These are phyloP conservation scores for Phymatocera aterrima DNA, from an alignment of 2,888 invertebrate species.

Conservation along the genomic window DNA sequence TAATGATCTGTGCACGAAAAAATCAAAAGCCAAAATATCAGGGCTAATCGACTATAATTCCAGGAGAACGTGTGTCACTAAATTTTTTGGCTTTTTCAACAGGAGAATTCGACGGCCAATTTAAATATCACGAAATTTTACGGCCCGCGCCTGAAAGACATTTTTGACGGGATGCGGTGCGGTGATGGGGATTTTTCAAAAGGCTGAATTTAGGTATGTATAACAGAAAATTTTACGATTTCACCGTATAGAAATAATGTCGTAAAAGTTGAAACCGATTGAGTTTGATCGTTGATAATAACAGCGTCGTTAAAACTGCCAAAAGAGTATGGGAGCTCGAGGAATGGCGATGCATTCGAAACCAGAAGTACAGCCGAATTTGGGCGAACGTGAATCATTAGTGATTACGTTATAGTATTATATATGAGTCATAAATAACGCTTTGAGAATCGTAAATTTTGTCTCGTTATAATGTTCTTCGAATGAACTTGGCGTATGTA, in stretches of 20 bases:
- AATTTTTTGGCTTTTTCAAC: not conserved
- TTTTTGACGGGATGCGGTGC: not conserved
- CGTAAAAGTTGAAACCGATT: not conserved
- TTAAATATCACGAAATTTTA: not conserved
- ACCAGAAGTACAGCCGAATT: conserved; percentile 27
- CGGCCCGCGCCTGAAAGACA: not conserved
- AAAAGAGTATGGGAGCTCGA: not conserved
- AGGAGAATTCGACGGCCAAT: not conserved
- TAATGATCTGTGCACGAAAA: not conserved
- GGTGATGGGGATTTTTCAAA: not conserved
- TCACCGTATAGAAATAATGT: not conserved
- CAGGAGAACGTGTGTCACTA: not conserved
- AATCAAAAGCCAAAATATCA: not conserved
- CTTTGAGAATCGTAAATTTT: conserved; percentile 51
- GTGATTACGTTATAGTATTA: conserved; percentile 47
- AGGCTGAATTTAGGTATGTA: not conserved
- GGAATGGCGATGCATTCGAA: not conserved
- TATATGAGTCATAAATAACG: conserved; percentile 53
- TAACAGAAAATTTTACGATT: not conserved
- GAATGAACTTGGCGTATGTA: conserved; percentile 49
- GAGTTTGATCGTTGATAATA: not conserved
- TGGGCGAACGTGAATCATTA: conserved; percentile 51
- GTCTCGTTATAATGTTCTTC: conserved; percentile 49
- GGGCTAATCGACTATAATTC: not conserved
- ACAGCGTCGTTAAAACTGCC: conserved; percentile 15